Conservation (phyloP, 2,797 vertebrate genomes). For the Ceyx erithaca region DNA sequence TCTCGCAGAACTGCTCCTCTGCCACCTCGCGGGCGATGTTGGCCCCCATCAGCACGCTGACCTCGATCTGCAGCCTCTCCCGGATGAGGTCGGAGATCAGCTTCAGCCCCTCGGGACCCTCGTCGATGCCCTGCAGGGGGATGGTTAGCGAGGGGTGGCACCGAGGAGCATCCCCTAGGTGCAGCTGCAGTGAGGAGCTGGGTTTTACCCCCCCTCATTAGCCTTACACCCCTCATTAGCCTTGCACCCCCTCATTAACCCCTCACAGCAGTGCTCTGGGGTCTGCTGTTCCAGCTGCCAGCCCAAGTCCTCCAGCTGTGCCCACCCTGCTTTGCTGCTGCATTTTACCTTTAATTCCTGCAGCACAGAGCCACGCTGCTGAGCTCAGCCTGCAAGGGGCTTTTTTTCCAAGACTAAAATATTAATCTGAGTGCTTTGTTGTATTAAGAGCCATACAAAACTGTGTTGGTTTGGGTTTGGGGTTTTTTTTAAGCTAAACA, state of each 20-base stretch:
- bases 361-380: not conserved
- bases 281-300: no score
- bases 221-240: no score
- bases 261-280: no score
- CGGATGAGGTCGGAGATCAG: conserved; percentile 91
- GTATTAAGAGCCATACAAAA: not conserved
- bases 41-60: conserved; percentile 92
- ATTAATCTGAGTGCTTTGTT: not conserved
- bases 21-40: conserved; percentile 93
- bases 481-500: not conserved
- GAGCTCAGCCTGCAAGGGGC: not conserved
- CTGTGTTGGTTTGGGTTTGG: not conserved
- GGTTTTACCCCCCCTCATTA: no score
- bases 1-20: conserved; percentile 92
- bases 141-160: no score
- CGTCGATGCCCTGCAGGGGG: conserved; percentile 78
- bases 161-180: no score
- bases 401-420: not conserved
- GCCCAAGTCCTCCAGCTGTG: no score
- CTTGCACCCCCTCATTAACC: no score
- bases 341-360: not conserved
- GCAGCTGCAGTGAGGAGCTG: no score
- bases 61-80: conserved; percentile 86
- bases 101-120: conserved; percentile 84
- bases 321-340: not conserved